These are phyloP conservation scores for Anorthoa munda DNA, from an alignment of 2,888 invertebrate species.

Conservation along the genomic window DNA sequence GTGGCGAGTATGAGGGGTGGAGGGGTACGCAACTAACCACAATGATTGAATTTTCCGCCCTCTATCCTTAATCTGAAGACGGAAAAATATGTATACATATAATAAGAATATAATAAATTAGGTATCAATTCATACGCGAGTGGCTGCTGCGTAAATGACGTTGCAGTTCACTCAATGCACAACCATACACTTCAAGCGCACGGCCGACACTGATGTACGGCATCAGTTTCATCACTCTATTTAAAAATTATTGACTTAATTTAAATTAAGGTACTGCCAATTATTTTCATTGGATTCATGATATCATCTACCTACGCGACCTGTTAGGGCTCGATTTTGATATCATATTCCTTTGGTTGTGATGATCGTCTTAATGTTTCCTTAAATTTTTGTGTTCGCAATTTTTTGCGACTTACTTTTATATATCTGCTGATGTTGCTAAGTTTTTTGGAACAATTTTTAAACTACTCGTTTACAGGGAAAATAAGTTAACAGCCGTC, in stretches of 20 bases:
- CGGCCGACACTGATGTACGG: constrained; percentile 52
- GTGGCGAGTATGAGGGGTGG: not conserved
- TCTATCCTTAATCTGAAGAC: not conserved
- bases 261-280: constrained; percentile 33
- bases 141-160: constrained; percentile 24
- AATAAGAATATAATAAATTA: constrained; percentile 7
- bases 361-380: constrained; percentile 6
- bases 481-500: constrained; percentile 34
- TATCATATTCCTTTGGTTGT: constrained; percentile 17
- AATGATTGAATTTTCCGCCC: constrained; percentile 28
- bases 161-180: constrained; percentile 38
- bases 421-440: not conserved
- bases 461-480: constrained; percentile 8
- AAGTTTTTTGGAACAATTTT: constrained; percentile 4
- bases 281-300: constrained; percentile 13
- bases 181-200: constrained; percentile 53
- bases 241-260: constrained; percentile 52
- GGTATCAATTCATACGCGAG: constrained; percentile 35
- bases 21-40: constrained; percentile 9
- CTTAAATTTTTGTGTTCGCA: not conserved
- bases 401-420: not conserved
- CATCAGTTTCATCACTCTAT: too few species aligned
- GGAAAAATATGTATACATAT: not conserved
- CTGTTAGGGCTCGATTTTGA: not conserved
- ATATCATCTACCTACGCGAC: constrained; percentile 2